Evolutionary conservation across 92 coral and sea anemone species (phyloP).

Genomic region (Phenganax marumi): DNA sequence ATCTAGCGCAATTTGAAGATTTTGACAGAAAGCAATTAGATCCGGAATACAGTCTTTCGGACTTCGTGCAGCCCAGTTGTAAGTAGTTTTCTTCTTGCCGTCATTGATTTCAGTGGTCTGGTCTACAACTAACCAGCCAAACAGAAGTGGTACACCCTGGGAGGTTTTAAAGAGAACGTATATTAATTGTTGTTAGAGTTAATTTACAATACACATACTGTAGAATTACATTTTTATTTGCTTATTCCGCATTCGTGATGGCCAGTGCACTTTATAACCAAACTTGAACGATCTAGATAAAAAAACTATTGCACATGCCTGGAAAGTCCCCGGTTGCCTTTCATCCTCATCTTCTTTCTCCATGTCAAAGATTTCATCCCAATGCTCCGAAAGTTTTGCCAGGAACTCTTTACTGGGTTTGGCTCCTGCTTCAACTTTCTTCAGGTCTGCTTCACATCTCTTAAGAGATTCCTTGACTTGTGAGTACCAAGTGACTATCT

Average conservation of each 20-base stretch:
- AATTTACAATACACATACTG: not conserved
- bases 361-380: constrained; percentile 23
- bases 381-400: constrained; percentile 28
- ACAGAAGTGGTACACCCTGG: not conserved
- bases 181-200: not conserved
- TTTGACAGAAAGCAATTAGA: not conserved
- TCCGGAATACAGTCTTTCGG: constrained; percentile 9
- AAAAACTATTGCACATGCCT: not conserved
- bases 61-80: constrained; percentile 3
- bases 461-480: constrained; percentile 5
- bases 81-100: not conserved
- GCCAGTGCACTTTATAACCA: not conserved
- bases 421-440: constrained; percentile 19
- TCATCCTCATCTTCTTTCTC: constrained; percentile 9
- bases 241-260: not conserved
- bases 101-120: not conserved
- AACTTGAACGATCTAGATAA: not conserved
- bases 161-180: not conserved
- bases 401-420: constrained; percentile 2
- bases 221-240: not conserved
- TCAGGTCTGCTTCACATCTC: constrained; percentile 21
- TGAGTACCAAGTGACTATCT: not conserved
- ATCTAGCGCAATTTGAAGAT: not conserved
- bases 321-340: constrained; percentile 8
- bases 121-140: constrained; percentile 9